Conservation (phyloP, 2,888 invertebrate species). For the Agrotis clavis region DNA sequence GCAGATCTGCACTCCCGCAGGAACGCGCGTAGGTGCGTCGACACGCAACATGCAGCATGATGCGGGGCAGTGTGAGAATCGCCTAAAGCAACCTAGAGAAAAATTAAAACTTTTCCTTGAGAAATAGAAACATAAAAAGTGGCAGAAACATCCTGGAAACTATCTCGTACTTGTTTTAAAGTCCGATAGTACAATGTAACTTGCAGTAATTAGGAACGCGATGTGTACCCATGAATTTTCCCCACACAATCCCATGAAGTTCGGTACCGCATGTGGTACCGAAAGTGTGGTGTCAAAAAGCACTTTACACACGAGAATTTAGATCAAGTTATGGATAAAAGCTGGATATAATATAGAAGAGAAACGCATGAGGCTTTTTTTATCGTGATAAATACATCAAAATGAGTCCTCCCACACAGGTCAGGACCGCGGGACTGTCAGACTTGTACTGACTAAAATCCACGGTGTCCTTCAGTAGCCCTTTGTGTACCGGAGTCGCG, state of each 20-base stretch:
- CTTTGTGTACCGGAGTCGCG: too few relatives aligned
- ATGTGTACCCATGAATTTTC: constrained; percentile 30
- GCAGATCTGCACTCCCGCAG: too few relatives aligned
- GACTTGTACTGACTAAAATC: too few relatives aligned
- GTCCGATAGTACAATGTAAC: constrained; percentile 7
- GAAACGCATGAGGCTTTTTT: background rate
- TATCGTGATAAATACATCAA: too few relatives aligned
- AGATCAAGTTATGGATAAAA: background rate
- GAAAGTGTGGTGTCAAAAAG: background rate
- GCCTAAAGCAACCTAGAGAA: background rate
- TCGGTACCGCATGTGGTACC: constrained; percentile 1
- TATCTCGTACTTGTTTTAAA: constrained; percentile 12
- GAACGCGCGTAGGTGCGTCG: too few relatives aligned
- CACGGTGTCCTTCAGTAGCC: too few relatives aligned
- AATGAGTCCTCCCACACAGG: too few relatives aligned
- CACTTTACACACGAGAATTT: background rate
- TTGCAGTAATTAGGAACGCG: constrained; percentile 3
- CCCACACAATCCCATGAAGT: constrained; percentile 16
- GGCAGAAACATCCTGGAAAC: constrained; percentile 15
- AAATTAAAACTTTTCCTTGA: constrained; percentile 10
- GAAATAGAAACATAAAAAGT: constrained; percentile 3
- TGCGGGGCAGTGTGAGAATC: too few relatives aligned
- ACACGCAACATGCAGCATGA: too few relatives aligned
- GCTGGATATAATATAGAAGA: background rate
- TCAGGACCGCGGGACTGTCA: too few relatives aligned